Conservation (phyloP, 2,888 invertebrate species). For the Smittia sp. region DNA sequence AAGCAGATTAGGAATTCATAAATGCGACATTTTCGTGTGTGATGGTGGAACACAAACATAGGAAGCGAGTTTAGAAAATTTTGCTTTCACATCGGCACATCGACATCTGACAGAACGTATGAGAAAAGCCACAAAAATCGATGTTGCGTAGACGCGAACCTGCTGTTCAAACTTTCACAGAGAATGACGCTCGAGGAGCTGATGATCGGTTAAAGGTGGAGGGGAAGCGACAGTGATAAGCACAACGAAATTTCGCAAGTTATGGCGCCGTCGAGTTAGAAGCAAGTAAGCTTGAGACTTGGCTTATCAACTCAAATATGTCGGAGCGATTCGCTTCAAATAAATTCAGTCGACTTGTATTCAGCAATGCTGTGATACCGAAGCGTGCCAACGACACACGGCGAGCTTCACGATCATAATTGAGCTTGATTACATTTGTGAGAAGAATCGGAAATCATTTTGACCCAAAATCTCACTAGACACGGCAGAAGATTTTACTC, state of each 20-base stretch:
- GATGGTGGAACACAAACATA: not conserved
- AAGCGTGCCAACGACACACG: not conserved
- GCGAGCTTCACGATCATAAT: not conserved
- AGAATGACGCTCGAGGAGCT: not conserved
- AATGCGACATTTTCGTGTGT: not conserved
- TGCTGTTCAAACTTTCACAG: constrained; percentile 2
- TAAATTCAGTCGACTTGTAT: not conserved
- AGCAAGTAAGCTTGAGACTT: not conserved
- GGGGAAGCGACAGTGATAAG: not conserved
- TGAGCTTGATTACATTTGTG: not conserved
- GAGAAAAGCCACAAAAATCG: constrained; percentile 3
- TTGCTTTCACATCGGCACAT: not conserved
- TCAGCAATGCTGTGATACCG: too few species aligned
- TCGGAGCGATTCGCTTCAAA: too few species aligned
- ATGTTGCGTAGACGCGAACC: constrained; percentile 13
- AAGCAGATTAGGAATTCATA: not conserved
- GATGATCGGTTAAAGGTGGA: not conserved
- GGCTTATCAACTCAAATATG: not conserved
- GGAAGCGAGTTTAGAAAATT: not conserved
- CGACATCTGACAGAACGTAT: not conserved
- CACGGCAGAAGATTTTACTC: too few species aligned
- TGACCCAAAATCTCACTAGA: too few species aligned
- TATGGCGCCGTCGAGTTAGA: not conserved
- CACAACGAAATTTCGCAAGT: not conserved
- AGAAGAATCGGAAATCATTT: too few species aligned